These are phyloP conservation scores for Rapana venosa DNA, from an alignment of 2,888 invertebrate species.

Conservation along the genomic window DNA sequence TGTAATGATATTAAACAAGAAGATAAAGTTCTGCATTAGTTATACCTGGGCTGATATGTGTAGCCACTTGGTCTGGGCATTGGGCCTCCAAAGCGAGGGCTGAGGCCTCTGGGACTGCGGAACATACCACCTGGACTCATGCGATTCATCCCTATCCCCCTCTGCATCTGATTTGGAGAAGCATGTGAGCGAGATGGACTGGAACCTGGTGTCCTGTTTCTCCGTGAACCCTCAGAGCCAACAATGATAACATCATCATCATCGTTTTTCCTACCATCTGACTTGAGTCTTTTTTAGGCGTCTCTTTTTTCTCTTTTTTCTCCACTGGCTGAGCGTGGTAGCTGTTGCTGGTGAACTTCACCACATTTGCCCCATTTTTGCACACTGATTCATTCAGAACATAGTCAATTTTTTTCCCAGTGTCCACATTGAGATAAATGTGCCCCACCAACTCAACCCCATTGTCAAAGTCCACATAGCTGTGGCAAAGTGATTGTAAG, in stretches of 20 bases:
- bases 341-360: slow-evolving; percentile 44
- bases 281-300: slow-evolving; percentile 2
- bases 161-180: not conserved
- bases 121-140: slow-evolving; percentile 24
- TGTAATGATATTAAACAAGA: not conserved
- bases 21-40: not conserved
- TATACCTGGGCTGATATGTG: slow-evolving; percentile 24
- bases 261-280: slow-evolving; percentile 6
- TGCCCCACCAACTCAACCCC: slow-evolving; percentile 41
- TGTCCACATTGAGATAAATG: slow-evolving; percentile 40
- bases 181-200: slow-evolving; percentile 10
- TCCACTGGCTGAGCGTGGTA: slow-evolving; percentile 43
- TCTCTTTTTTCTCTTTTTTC: slow-evolving; percentile 37
- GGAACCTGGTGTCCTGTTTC: slow-evolving; percentile 16
- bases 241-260: slow-evolving; percentile 45
- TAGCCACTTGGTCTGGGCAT: slow-evolving; percentile 15
- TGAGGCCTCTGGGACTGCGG: slow-evolving; percentile 22
- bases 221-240: slow-evolving; percentile 39
- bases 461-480: slow-evolving; percentile 41
- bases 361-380: slow-evolving; percentile 42
- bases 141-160: slow-evolving; percentile 8
- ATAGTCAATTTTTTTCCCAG: slow-evolving; percentile 42
- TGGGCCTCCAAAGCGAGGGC: slow-evolving; percentile 30
- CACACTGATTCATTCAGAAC: slow-evolving; percentile 43
- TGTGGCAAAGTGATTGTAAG: slow-evolving; percentile 41